These are phyloP conservation scores for Lophius piscatorius DNA, from an alignment of 2,113 vertebrate genomes.

Conservation along the genomic window DNA sequence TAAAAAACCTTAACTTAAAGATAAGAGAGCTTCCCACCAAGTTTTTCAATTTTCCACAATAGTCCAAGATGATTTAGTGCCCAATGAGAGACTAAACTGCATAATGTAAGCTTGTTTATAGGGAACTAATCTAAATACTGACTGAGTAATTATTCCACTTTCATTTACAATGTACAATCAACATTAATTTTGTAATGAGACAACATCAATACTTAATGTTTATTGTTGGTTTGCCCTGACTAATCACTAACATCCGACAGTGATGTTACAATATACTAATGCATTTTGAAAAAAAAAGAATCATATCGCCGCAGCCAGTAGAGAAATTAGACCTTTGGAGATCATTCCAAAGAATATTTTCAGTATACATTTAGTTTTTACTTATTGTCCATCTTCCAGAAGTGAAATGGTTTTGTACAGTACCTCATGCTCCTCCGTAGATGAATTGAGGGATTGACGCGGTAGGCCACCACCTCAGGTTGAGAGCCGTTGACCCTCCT, in stretches of 20 bases:
- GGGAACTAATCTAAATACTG: too few species aligned
- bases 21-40: neutral
- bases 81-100: too few species aligned
- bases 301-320: neutral
- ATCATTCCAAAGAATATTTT: neutral
- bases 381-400: neutral
- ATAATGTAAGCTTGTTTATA: too few species aligned
- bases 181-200: too few species aligned
- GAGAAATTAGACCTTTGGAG: neutral
- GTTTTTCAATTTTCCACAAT: too few species aligned
- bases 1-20: too few species aligned
- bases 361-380: too few species aligned
- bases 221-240: too few species aligned
- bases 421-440: constrained; percentile 70
- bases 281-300: neutral
- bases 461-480: constrained; percentile 68
- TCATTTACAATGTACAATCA: too few species aligned
- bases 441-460: constrained; percentile 72
- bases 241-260: neutral
- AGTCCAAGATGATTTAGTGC: too few species aligned
- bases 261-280: neutral
- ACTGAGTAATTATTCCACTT: too few species aligned
- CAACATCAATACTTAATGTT: too few species aligned
- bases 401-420: neutral
- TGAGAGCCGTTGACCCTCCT: constrained; percentile 72